phyloP scores from a whole-genome alignment of 2,113 vertebrate genomes.

The Misgurnus anguillicaudatus region DNA sequence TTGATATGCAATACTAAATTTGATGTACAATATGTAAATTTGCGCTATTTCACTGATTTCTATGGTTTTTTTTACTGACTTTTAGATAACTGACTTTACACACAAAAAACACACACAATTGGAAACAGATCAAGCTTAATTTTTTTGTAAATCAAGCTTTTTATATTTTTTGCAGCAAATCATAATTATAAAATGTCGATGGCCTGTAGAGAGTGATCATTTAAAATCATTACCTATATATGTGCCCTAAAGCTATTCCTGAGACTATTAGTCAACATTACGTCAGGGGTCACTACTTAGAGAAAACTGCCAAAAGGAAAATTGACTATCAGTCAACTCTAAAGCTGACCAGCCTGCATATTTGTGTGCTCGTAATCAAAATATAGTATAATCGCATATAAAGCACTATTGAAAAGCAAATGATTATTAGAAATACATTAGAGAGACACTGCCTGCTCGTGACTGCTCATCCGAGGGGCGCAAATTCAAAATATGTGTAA shows the following conservation, averaged over 20 bases:
- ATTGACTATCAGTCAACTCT: slow-evolving; percentile 8
- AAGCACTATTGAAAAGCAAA: not conserved
- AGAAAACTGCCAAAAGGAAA: not conserved
- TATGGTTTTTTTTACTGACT: too few species aligned
- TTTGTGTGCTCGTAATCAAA: not conserved
- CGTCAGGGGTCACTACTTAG: not conserved
- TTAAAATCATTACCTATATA: slow-evolving; percentile 2
- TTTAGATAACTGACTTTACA: too few species aligned
- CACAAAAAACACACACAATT: not conserved
- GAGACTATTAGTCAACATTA: slow-evolving; percentile 13
- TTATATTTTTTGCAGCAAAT: not conserved
- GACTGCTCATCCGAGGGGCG: too few species aligned
- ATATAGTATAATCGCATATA: not conserved
- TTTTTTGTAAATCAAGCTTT: not conserved
- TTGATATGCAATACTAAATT: too few species aligned
- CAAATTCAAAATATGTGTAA: too few species aligned
- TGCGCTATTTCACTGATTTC: too few species aligned
- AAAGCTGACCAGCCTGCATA: not conserved
- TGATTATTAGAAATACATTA: not conserved
- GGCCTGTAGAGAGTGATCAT: not conserved
- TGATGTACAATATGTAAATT: too few species aligned
- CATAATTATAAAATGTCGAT: not conserved
- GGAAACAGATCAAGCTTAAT: too few species aligned
- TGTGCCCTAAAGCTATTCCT: slow-evolving; percentile 4
- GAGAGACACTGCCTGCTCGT: too few species aligned